These are phyloP conservation scores for Ceratina calcarata DNA, from an alignment of 1,140 invertebrate species.

Conservation along the genomic window DNA sequence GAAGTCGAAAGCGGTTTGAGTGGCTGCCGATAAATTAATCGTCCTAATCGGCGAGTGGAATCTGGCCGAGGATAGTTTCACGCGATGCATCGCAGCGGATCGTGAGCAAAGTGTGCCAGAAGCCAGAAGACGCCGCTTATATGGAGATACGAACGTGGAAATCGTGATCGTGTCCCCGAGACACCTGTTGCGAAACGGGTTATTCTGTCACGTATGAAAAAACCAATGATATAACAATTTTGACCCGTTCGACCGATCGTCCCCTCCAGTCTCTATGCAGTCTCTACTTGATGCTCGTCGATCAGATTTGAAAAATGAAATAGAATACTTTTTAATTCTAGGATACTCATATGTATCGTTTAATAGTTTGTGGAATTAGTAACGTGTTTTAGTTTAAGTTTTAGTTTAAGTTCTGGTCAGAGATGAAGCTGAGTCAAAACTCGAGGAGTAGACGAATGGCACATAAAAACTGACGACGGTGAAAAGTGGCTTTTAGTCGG, in stretches of 20 bases:
- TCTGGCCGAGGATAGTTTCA: slow-evolving; percentile 52
- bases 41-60: slow-evolving; percentile 45
- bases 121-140: slow-evolving; percentile 37
- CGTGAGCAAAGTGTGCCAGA: slow-evolving; percentile 56
- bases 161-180: slow-evolving; percentile 50
- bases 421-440: slow-evolving; percentile 19
- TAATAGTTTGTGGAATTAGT: no score
- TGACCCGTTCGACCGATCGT: neutral
- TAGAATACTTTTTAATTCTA: no score
- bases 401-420: no score
- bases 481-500: slow-evolving; percentile 44
- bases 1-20: no score
- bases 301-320: no score
- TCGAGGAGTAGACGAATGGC: slow-evolving; percentile 4
- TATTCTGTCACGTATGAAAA: slow-evolving; percentile 36
- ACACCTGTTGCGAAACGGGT: slow-evolving; percentile 57
- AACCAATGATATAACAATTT: slow-evolving; percentile 37
- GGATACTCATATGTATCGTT: no score
- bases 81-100: slow-evolving; percentile 42
- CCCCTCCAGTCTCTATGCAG: neutral
- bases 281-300: neutral
- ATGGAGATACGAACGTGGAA: slow-evolving; percentile 47
- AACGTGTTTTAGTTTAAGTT: no score
- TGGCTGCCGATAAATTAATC: slow-evolving; percentile 38
- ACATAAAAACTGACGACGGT: neutral